Percentiles rank a stretch among this genome's conserved stretches.
These are phyloP conservation scores for Okapia johnstoni DNA, from an alignment of 2,113 vertebrate genomes.

Conservation along the genomic window DNA sequence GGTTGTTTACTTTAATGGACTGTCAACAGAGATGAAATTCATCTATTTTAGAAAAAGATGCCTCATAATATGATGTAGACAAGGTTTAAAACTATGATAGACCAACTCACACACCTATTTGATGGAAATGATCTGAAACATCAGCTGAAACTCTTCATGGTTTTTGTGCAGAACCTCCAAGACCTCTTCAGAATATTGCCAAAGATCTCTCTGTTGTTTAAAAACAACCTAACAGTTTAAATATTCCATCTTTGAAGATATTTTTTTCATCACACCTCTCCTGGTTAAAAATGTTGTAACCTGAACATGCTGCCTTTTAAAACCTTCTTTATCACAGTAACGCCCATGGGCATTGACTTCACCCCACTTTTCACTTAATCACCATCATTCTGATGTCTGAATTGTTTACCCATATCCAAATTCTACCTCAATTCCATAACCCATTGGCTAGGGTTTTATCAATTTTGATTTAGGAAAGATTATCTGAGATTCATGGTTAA, in stretches of 20 bases:
- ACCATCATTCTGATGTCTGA: not conserved
- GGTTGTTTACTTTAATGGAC: constrained; percentile 11
- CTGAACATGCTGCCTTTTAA: not conserved
- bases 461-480: constrained; percentile 16
- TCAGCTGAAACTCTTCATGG: not conserved
- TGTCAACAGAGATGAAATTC: constrained; percentile 14
- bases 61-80: not conserved
- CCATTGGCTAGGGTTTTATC: not conserved
- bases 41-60: constrained; percentile 16
- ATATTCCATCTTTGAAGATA: not conserved
- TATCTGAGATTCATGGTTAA: not conserved
- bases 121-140: not conserved
- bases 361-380: not conserved
- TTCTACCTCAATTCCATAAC: not conserved
- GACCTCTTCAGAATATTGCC: not conserved
- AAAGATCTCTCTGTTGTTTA: not conserved
- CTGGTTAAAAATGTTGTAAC: not conserved
- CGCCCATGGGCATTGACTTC: not conserved
- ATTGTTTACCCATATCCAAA: not conserved
- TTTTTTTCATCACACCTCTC: not conserved
- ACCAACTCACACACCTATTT: not conserved
- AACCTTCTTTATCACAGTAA: not conserved
- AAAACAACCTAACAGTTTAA: not conserved
- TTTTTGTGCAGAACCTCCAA: constrained; percentile 4
- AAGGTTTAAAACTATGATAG: constrained; percentile 8